Base-by-base conservation (phyloP, 2,888 invertebrate genomes). In the Aleiodes alternator region DNA sequence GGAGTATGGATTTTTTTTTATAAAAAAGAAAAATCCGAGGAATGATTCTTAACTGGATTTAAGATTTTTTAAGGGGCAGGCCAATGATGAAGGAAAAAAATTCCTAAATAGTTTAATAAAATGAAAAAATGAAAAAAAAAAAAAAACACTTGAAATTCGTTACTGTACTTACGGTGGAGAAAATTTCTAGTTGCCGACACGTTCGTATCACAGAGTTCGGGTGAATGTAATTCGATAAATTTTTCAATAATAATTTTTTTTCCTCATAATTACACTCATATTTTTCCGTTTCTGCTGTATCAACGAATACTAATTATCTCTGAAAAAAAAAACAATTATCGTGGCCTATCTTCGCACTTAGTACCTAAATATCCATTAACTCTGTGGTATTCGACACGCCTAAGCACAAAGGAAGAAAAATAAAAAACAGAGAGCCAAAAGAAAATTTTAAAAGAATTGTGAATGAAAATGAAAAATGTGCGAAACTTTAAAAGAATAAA, bases 311-410 rank as follows among this genome's bases (percentile, higher is more conserved):
- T 31, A 50, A 53, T 66, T 68, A 23, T 23, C 29, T 55, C 43
- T 23, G 31, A 70, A 51, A 68, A 69, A 23, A 23, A 23, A 23
- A 23, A 23, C 23, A 43, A 64, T 31, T 48, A 69, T 64, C 50
- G 48, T 11, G 59, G 53, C 51, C 31, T 59, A 50, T 61, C 34
- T 59, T n/a, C 6, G 6, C n/a, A 59, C 9, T 64, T 31, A 43
- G 53, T 29, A 43, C 53, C 11, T 31, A 34, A 34, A 59, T 16
- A 56, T 53, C 23, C 23, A 55, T 50, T 55, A 68, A 71, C 72
- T 76, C 76, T 69, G 75, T 76, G 75, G 73, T 76, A 79, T 76
- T 51, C 16, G 69, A 77, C 56, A 75, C 68, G 73, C 72, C 59
- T 55, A 73, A 71, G 75, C 75, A 73, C 73, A 73, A 77, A 77